phyloP scores from a whole-genome alignment of 2,113 vertebrate species.

The Esox niger region DNA sequence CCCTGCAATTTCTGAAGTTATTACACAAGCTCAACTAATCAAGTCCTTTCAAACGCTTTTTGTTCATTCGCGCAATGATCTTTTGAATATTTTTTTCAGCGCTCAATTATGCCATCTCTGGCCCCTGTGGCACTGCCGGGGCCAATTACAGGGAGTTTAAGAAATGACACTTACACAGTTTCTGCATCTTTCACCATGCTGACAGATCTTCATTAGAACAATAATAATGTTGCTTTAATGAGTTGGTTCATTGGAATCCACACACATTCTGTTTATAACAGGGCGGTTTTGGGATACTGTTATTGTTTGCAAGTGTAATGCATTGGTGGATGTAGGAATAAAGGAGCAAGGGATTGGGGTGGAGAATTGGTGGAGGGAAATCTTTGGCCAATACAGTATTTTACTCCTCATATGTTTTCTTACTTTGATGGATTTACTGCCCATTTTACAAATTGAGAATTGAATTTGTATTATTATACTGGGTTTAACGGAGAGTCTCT shows the following conservation, averaged over 20 bases:
- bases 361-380: constrained; percentile 11
- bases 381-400: too few relatives aligned
- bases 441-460: too few relatives aligned
- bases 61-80: constrained; percentile 20
- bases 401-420: too few relatives aligned
- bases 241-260: constrained; percentile 39
- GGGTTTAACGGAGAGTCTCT: too few relatives aligned
- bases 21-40: constrained; percentile 43
- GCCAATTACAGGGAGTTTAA: constrained; percentile 47
- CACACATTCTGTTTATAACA: constrained; percentile 44
- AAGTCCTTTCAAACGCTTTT: constrained; percentile 17
- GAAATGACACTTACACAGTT: constrained; percentile 26
- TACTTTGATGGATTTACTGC: too few relatives aligned
- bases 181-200: constrained; percentile 22
- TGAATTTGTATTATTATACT: too few relatives aligned
- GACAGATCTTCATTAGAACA: constrained; percentile 60
- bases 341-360: background rate
- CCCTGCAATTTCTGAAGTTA: constrained; percentile 13
- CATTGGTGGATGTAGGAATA: constrained; percentile 17
- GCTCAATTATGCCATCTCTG: constrained; percentile 44
- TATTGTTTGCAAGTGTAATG: constrained; percentile 64
- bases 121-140: constrained; percentile 31
- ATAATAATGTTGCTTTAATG: constrained; percentile 51
- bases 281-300: constrained; percentile 47
- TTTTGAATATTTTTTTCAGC: constrained; percentile 50